phyloP scores from a whole-genome alignment of 92 coral and sea anemone species.

The Siderastrea siderea region DNA sequence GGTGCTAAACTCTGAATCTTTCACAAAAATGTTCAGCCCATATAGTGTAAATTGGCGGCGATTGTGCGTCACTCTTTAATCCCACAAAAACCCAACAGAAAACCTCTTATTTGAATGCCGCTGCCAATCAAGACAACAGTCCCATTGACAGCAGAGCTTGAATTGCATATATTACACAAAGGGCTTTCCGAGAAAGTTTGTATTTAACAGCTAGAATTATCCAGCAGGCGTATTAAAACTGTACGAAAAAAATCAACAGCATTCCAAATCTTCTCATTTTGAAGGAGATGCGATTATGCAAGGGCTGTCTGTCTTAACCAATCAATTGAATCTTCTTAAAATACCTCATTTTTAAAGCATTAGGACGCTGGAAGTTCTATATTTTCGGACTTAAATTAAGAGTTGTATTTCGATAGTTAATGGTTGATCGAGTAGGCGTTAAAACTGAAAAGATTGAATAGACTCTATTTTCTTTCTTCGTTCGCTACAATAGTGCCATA shows the following conservation, averaged over 20 bases:
- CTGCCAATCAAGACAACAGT: constrained; percentile 16
- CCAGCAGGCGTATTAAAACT: not conserved
- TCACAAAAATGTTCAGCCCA: not conserved
- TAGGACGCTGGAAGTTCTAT: not conserved
- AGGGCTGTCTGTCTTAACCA: not conserved
- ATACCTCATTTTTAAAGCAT: not conserved
- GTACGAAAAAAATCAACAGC: not conserved
- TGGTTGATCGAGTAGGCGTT: not conserved
- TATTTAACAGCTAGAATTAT: constrained; percentile 5
- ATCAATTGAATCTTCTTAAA: not conserved
- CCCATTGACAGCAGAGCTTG: constrained; percentile 1
- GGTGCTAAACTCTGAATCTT: constrained; percentile 4
- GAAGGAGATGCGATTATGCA: not conserved
- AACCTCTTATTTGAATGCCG: not conserved
- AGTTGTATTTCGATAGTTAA: not conserved
- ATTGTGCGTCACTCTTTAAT: constrained; percentile 16
- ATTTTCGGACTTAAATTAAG: not conserved
- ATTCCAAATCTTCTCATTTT: constrained; percentile 4
- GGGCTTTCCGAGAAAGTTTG: not conserved
- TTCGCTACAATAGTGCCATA: not conserved
- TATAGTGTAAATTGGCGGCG: not conserved
- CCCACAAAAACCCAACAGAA: not conserved
- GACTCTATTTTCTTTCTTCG: not conserved
- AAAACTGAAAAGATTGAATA: not conserved
- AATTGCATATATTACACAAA: not conserved